Base-by-base conservation (phyloP, 2,888 invertebrate genomes). In the Phyllotreta striolata region DNA sequence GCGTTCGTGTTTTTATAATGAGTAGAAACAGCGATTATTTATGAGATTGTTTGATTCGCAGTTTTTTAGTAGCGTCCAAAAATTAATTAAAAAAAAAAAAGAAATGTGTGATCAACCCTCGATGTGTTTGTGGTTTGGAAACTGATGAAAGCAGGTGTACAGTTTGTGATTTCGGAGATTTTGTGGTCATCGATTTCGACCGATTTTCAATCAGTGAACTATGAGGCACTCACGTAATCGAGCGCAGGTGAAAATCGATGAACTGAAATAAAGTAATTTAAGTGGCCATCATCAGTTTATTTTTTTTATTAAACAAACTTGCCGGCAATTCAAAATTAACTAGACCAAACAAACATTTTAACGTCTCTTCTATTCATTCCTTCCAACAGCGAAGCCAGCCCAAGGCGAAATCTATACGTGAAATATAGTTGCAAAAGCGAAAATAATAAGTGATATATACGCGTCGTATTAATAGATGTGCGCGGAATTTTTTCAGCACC, bases 161-260 rank as follows among this genome's bases (percentile, higher is more conserved):
- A 35, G 38, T 52, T 43, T 44, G 12, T 37, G 52, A 60, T 60
- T 60, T 60, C 12, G 52, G 43, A 41, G 59, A 57, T 63, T 44
- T 52, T 37, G 52, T 60, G 60, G 60, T 60, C 54, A 60, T 60
- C 59, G 67, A 70, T 72, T 75, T 34, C 38, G 52, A 60, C 43
- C 60, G 44, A 60, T 60, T 60, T 60, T 24, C 43, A 72, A 66
- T 66, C 76, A 77, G 76, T 78, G 79, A 79, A 77, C 76, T 79
- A 78, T 78, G 77, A 75, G 70, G 71, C 59, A 67, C 52, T 75
- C 79, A 78, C 78, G 78, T 78, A 60, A 52, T 60, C 70, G 62
- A 57, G 63, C 68, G 75, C 77, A 77, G 76, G 77, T 78, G 77
- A 64, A 55, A 56, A 62, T 46, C 61, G 49, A 55, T 51, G 41